phyloP scores from a whole-genome alignment of 2,888 invertebrate species.

The Rhodophaea formosa region DNA sequence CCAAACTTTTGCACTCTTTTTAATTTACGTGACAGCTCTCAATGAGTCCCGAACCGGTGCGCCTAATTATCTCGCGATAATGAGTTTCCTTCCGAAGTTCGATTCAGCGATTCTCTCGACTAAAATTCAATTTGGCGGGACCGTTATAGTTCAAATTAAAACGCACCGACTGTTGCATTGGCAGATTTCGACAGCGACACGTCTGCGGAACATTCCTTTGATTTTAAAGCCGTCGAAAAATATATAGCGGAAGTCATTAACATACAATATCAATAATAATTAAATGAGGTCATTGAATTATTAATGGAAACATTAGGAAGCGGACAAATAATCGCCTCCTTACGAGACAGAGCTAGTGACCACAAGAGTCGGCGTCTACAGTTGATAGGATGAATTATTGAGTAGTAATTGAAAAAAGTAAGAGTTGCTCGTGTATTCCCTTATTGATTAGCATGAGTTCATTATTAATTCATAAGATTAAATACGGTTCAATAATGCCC shows the following conservation, averaged over 20 bases:
- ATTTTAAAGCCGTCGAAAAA: conserved; percentile 3
- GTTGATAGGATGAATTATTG: too few relatives aligned
- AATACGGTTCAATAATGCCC: too few relatives aligned
- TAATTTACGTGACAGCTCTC: conserved; percentile 28
- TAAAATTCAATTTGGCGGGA: conserved; percentile 26
- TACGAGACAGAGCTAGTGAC: too few relatives aligned
- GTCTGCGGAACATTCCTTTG: conserved; percentile 48
- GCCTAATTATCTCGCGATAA: conserved; percentile 37
- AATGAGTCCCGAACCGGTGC: conserved; percentile 40
- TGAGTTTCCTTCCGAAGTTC: conserved; percentile 24
- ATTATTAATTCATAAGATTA: too few relatives aligned
- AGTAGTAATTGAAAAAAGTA: too few relatives aligned
- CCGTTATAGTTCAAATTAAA: conserved; percentile 26
- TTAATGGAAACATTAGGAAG: too few relatives aligned
- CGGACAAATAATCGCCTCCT: too few relatives aligned
- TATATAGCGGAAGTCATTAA: neutral
- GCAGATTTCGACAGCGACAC: conserved; percentile 37
- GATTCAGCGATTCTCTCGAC: conserved; percentile 10
- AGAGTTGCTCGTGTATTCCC: too few relatives aligned
- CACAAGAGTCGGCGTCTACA: neutral
- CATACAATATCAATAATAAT: neutral
- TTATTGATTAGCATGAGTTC: too few relatives aligned
- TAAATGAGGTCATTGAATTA: neutral
- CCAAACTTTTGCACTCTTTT: neutral
- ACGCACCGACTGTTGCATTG: conserved; percentile 36